Conservation (phyloP, 53 echinoderm and acorn worm genomes). For the Zoroaster sp. region DNA sequence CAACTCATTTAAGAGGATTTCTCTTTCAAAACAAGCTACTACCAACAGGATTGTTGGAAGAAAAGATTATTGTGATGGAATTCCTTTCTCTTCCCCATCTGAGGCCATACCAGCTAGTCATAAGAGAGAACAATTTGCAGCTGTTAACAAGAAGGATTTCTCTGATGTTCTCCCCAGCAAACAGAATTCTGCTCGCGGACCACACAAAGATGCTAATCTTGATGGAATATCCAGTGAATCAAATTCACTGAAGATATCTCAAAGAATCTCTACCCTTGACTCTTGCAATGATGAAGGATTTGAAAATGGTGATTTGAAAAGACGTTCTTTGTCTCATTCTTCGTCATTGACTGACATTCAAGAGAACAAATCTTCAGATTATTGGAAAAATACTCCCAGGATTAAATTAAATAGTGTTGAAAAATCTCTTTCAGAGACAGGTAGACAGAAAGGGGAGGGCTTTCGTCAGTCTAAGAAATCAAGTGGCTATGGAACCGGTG, state of each 20-base stretch:
- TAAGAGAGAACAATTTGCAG: neutral
- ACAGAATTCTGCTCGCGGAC: too few relatives aligned
- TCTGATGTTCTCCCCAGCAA: neutral
- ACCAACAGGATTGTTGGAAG: neutral
- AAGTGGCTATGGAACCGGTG: slow-evolving; percentile 15
- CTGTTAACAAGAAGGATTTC: neutral
- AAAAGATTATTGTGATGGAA: neutral
- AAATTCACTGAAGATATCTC: neutral
- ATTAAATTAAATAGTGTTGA: neutral
- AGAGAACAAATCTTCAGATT: neutral
- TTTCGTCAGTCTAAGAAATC: slow-evolving; percentile 18
- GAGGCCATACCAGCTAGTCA: neutral
- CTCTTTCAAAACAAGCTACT: neutral
- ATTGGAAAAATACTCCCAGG: neutral
- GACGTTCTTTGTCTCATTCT: neutral
- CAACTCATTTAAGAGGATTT: neutral
- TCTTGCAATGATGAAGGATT: neutral
- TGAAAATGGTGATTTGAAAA: neutral
- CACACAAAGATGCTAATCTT: neutral
- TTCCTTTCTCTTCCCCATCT: neutral
- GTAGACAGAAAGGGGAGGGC: neutral
- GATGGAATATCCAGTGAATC: neutral
- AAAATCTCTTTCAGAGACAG: neutral
- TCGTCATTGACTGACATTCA: neutral
- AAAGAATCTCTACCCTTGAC: neutral